A percentile compares a stretch with the other conserved stretches of the same genome.
These are phyloP conservation scores for Sterna hirundo DNA, from an alignment of 2,113 vertebrate species.

Conservation along the genomic window DNA sequence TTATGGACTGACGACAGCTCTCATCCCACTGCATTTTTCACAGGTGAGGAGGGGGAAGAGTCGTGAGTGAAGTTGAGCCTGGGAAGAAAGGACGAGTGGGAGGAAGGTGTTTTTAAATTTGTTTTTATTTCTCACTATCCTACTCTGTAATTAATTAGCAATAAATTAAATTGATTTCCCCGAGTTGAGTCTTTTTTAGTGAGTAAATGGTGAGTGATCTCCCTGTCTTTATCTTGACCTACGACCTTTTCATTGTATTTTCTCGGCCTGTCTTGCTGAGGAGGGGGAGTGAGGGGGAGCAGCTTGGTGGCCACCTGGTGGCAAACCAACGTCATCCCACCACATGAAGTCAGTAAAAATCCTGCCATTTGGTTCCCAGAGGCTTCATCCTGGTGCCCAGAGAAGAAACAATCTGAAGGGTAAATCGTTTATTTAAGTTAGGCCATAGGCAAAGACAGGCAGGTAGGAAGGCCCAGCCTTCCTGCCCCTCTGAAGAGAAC, in stretches of 20 bases:
- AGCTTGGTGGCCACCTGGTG: background rate
- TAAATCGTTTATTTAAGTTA: background rate
- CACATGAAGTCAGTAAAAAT: background rate
- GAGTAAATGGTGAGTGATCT: background rate
- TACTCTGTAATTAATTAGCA: background rate
- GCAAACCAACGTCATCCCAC: background rate
- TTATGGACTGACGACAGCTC: background rate
- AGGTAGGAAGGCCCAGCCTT: accelerated
- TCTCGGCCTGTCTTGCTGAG: accelerated
- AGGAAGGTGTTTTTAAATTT: background rate
- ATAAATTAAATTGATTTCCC: background rate
- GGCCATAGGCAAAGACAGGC: background rate
- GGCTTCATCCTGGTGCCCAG: background rate
- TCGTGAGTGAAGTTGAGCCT: background rate
- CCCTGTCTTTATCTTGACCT: accelerated
- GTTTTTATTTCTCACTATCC: background rate
- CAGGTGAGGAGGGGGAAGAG: background rate
- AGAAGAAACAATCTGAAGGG: background rate
- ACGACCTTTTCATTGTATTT: background rate
- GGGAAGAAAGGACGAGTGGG: background rate
- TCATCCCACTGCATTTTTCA: background rate
- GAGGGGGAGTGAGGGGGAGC: background rate
- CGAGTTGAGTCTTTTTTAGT: background rate
- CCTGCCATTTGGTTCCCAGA: background rate
- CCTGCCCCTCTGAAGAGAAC: background rate